Percentiles rank a stretch among this genome's conserved stretches.
These are phyloP conservation scores for Acropora tenuis DNA, from an alignment of 64 coral and sea anemone genomes.

Conservation along the genomic window DNA sequence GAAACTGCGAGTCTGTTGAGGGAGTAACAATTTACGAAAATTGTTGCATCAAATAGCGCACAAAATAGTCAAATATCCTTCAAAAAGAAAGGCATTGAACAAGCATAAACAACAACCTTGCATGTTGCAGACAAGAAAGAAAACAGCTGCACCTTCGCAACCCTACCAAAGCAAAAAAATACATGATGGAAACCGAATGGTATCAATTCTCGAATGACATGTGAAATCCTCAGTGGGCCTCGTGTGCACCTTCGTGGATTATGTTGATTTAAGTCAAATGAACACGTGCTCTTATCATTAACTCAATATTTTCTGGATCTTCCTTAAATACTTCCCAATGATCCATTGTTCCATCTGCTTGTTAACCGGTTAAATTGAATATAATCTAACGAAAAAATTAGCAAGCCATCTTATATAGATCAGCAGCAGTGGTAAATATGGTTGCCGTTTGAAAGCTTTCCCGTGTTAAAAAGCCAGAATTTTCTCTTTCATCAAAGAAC, in stretches of 20 bases:
- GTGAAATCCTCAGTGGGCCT: not conserved
- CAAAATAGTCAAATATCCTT: too few relatives aligned
- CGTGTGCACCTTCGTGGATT: not conserved
- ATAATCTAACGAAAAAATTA: not conserved
- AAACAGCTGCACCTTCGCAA: too few relatives aligned
- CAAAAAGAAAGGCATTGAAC: too few relatives aligned
- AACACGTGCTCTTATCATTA: not conserved
- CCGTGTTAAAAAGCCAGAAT: not conserved
- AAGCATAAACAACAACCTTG: too few relatives aligned
- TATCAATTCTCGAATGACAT: not conserved
- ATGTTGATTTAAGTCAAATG: not conserved
- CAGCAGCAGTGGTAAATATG: not conserved
- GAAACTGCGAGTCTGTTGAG: too few relatives aligned
- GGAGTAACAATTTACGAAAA: too few relatives aligned
- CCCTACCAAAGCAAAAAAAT: not conserved
- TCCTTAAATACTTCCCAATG: not conserved
- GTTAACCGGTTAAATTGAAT: not conserved
- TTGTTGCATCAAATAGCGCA: too few relatives aligned
- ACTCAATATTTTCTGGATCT: not conserved
- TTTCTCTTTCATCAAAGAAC: not conserved
- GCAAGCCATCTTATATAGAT: not conserved
- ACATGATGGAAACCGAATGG: not conserved
- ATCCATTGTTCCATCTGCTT: too few relatives aligned
- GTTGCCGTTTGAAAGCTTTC: too few relatives aligned
- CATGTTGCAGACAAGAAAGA: too few relatives aligned